Conservation (phyloP, 1,140 invertebrate genomes). For the Phocides pigmalion region DNA sequence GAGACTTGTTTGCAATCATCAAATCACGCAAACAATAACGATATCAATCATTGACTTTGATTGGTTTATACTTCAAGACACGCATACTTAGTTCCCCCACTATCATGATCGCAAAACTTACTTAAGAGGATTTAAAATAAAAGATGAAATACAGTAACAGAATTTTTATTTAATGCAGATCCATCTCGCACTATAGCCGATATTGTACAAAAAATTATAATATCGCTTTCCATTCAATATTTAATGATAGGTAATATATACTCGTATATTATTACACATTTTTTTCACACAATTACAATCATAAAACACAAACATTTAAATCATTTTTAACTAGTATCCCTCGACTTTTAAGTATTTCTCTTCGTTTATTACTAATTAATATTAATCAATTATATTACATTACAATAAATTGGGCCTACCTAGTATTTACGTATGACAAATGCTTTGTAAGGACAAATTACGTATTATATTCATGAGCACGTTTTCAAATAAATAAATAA, state of each 20-base stretch:
- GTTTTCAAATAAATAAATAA: conserved; percentile 68
- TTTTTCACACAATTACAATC: conserved; percentile 78
- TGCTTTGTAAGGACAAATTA: conserved; percentile 72
- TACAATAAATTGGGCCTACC: conserved; percentile 81
- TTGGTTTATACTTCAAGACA: too few relatives aligned
- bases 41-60: background rate
- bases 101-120: background rate
- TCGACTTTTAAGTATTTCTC: conserved; percentile 76
- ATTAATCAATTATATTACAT: conserved; percentile 75
- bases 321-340: conserved; percentile 73
- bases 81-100: too few relatives aligned
- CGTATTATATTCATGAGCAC: conserved; percentile 74
- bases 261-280: conserved; percentile 72
- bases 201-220: conserved; percentile 82
- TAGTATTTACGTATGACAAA: conserved; percentile 79
- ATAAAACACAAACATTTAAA: conserved; percentile 80
- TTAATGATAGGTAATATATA: conserved; percentile 67
- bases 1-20: too few relatives aligned
- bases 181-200: conserved; percentile 78
- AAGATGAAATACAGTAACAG: conserved; percentile 74
- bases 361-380: conserved; percentile 73
- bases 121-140: conserved; percentile 45
- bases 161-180: conserved; percentile 82
- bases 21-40: too few relatives aligned
- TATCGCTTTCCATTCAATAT: conserved; percentile 69